Evolutionary conservation across 2,888 invertebrate genomes (phyloP).

Genomic region (Spodoptera picta): DNA sequence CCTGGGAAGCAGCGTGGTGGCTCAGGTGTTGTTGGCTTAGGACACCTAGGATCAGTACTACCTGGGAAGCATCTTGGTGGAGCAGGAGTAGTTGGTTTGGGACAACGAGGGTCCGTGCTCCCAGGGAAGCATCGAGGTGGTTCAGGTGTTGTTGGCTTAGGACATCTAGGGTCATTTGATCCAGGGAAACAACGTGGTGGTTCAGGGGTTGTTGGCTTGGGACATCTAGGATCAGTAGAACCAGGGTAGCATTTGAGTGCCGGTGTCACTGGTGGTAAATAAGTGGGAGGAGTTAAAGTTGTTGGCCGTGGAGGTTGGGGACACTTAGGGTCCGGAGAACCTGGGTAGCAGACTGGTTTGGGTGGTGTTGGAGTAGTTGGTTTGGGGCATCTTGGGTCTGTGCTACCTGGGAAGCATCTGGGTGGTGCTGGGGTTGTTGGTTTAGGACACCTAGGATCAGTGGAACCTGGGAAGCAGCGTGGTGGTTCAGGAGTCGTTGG

Average conservation of each 20-base stretch:
- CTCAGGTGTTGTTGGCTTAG: slow-evolving; percentile 64
- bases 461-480: slow-evolving; percentile 57
- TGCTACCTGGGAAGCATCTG: slow-evolving; percentile 59
- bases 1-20: slow-evolving; percentile 68
- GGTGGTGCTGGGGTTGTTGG: slow-evolving; percentile 62
- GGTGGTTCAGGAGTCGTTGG: slow-evolving; percentile 65
- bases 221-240: slow-evolving; percentile 67
- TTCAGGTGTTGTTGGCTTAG: slow-evolving; percentile 62
- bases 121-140: slow-evolving; percentile 63
- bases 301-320: slow-evolving; percentile 67
- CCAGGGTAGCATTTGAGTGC: slow-evolving; percentile 64
- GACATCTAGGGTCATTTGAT: slow-evolving; percentile 58
- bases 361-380: slow-evolving; percentile 63
- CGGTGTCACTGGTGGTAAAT: slow-evolving; percentile 62
- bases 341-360: slow-evolving; percentile 59
- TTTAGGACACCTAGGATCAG: slow-evolving; percentile 61
- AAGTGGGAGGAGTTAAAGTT: slow-evolving; percentile 63
- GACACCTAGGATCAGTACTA: slow-evolving; percentile 46
- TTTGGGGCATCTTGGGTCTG: slow-evolving; percentile 61
- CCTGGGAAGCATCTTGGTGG: slow-evolving; percentile 58
- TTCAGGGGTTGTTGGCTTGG: slow-evolving; percentile 58
- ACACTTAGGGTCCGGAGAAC: slow-evolving; percentile 72
- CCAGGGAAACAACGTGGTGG: slow-evolving; percentile 62
- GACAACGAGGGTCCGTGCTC: slow-evolving; percentile 70
- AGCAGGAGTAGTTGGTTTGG: slow-evolving; percentile 60